Percentiles rank a stretch among this genome's conserved stretches.
Conservation (phyloP, 2,113 vertebrate species). For the Isichthys henryi region DNA sequence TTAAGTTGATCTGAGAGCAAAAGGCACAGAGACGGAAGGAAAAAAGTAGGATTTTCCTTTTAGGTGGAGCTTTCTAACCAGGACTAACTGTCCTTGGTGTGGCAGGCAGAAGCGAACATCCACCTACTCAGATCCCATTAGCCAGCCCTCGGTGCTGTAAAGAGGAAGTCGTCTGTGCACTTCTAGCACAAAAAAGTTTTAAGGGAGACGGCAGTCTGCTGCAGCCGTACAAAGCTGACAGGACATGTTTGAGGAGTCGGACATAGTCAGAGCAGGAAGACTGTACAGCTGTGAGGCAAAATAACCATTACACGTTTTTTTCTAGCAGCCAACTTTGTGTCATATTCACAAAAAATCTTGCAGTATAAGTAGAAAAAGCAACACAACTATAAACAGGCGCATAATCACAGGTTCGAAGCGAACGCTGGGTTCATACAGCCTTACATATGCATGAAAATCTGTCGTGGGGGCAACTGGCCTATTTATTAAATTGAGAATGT, state of each 20-base stretch:
- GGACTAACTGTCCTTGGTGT: neutral
- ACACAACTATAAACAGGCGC: neutral
- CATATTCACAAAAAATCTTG: neutral
- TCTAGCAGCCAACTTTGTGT: neutral
- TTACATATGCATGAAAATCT: neutral
- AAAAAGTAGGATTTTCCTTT: neutral
- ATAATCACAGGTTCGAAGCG: neutral
- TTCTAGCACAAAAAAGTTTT: neutral
- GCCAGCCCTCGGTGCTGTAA: neutral
- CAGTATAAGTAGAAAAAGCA: neutral
- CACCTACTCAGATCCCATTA: neutral
- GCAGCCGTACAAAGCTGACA: neutral
- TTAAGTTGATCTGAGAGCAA: neutral
- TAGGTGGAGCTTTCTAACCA: neutral
- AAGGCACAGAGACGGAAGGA: neutral
- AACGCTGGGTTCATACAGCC: neutral
- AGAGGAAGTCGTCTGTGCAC: neutral
- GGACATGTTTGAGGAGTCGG: neutral
- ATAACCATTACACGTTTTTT: neutral
- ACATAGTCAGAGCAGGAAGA: neutral
- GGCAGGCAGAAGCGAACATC: neutral
- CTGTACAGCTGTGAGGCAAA: neutral
- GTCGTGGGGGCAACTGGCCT: neutral
- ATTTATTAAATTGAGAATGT: conserved; percentile 1
- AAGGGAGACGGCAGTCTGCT: neutral